These are phyloP conservation scores for Puma concolor DNA, from an alignment of 2,113 vertebrate species.

Conservation along the genomic window DNA sequence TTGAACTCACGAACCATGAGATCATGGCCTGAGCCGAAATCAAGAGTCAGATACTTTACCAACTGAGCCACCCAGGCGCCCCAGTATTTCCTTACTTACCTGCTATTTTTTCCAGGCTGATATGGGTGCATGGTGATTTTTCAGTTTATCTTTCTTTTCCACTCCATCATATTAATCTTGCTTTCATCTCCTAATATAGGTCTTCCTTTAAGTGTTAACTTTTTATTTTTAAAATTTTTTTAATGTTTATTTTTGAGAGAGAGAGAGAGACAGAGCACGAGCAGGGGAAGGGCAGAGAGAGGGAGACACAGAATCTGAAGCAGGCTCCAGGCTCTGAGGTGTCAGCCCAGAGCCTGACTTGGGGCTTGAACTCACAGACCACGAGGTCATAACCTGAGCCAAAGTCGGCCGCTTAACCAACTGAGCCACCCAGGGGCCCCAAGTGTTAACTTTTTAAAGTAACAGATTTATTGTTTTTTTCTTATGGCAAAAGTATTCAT, in stretches of 20 bases:
- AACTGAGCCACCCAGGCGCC: background rate
- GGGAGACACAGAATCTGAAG: too few species aligned
- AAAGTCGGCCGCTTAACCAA: background rate
- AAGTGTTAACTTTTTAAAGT: conserved; percentile 11
- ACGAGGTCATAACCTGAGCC: background rate
- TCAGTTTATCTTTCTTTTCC: background rate
- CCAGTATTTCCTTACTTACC: background rate
- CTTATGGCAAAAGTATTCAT: background rate
- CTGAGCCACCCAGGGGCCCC: background rate
- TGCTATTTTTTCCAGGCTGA: background rate
- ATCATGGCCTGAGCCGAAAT: background rate
- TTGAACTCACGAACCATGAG: background rate
- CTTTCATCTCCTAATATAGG: background rate
- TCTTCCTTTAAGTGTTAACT: background rate
- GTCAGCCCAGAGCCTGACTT: too few species aligned
- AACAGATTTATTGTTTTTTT: background rate
- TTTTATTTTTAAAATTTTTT: background rate
- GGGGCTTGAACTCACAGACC: too few species aligned
- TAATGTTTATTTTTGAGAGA: too few species aligned
- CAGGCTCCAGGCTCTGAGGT: too few species aligned
- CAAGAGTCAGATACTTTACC: background rate
- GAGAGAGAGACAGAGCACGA: too few species aligned
- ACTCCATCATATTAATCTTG: background rate
- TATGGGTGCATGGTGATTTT: background rate
- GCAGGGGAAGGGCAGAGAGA: too few species aligned